These are phyloP conservation scores for Acipenser ruthenus DNA, from an alignment of 2,797 vertebrate species.

Conservation along the genomic window DNA sequence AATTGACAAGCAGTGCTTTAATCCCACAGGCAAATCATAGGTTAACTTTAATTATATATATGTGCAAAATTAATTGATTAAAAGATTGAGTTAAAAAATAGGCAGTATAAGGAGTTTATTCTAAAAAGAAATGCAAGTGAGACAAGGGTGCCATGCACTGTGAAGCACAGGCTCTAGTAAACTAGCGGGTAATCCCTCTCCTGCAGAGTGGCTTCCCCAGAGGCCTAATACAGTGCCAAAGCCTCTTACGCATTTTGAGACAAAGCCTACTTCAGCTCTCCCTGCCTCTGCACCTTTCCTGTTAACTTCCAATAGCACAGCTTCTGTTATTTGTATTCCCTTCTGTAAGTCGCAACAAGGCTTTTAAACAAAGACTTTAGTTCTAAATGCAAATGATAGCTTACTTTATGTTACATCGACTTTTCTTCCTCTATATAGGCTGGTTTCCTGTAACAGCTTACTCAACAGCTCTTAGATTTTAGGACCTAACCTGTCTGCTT, in stretches of 20 bases:
- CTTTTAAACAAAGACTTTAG: slow-evolving; percentile 55
- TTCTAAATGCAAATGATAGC: slow-evolving; percentile 34
- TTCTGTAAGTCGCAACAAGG: slow-evolving; percentile 54
- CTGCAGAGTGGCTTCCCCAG: slow-evolving; percentile 62
- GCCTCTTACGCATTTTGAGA: slow-evolving; percentile 60
- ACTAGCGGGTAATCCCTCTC: slow-evolving; percentile 55
- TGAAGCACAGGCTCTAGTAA: slow-evolving; percentile 59
- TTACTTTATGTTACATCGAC: too few relatives aligned
- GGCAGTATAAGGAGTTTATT: slow-evolving; percentile 49
- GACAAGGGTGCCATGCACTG: slow-evolving; percentile 58
- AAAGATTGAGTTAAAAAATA: slow-evolving; percentile 28
- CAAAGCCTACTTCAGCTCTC: slow-evolving; percentile 64
- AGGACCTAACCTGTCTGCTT: neutral
- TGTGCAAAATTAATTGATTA: slow-evolving; percentile 31
- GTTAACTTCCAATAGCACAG: slow-evolving; percentile 48
- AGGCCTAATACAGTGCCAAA: slow-evolving; percentile 66
- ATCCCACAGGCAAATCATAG: slow-evolving; percentile 4
- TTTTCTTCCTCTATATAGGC: too few relatives aligned
- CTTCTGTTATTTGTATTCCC: slow-evolving; percentile 57
- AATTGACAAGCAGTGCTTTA: neutral
- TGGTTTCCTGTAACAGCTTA: neutral
- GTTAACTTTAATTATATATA: slow-evolving; percentile 31
- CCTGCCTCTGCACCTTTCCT: slow-evolving; percentile 54
- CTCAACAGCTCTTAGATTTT: too few relatives aligned
- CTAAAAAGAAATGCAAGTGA: slow-evolving; percentile 44